A percentile compares a stretch with the other conserved stretches of the same genome.
These are phyloP conservation scores for Spinus olivaceus DNA, from an alignment of 2,797 vertebrate species.

Conservation along the genomic window DNA sequence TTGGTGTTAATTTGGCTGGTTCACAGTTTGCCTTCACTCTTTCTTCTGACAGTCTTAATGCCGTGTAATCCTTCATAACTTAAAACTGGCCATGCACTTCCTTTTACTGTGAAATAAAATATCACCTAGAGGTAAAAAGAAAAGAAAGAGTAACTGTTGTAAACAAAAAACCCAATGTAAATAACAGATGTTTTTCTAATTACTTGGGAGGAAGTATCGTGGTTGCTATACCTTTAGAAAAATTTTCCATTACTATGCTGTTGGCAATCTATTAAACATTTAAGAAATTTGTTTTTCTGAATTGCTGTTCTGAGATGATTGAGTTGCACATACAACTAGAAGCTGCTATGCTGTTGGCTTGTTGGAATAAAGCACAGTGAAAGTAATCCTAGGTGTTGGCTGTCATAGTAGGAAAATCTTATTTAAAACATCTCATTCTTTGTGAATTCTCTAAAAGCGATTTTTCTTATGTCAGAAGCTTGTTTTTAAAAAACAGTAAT, in stretches of 20 bases:
- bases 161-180: not conserved
- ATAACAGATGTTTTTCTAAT: not conserved
- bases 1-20: not conserved
- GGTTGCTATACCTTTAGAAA: not conserved
- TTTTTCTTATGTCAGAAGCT: not conserved
- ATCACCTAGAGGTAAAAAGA: not conserved
- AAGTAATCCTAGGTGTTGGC: not conserved
- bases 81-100: not conserved
- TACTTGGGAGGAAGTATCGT: not conserved
- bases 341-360: not conserved
- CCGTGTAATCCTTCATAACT: not conserved
- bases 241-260: not conserved
- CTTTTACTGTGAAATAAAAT: not conserved
- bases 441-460: not conserved
- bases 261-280: not conserved
- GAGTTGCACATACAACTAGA: not conserved
- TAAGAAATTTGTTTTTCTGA: not conserved
- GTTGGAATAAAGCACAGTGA: not conserved
- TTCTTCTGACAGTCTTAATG: not conserved
- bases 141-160: not conserved
- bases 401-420: not conserved
- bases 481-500: not conserved
- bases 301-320: not conserved
- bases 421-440: not conserved
- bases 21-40: not conserved